A percentile compares a stretch with the other conserved stretches of the same genome.
These are phyloP conservation scores for Temnothorax nylanderi DNA, from an alignment of 1,140 invertebrate species.

Conservation along the genomic window DNA sequence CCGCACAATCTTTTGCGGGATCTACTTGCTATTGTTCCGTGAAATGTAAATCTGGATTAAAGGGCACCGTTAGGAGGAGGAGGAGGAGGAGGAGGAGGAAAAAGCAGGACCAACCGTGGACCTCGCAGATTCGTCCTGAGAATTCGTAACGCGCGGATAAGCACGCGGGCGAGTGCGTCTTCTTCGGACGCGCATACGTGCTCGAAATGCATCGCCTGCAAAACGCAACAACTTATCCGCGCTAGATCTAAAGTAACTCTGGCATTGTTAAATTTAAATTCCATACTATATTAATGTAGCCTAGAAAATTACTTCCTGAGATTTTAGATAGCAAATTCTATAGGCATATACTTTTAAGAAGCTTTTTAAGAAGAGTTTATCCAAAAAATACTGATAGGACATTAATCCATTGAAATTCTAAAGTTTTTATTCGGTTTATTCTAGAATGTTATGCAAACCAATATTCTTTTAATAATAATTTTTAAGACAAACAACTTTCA, in stretches of 20 bases:
- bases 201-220: conserved; percentile 27
- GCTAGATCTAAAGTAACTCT: conserved; percentile 22
- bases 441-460: not conserved
- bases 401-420: not conserved
- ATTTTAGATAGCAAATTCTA: not conserved
- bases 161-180: conserved; percentile 13
- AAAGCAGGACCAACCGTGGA: conserved; percentile 10
- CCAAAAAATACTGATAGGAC: not conserved
- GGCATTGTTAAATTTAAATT: conserved; percentile 31
- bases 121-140: conserved; percentile 61
- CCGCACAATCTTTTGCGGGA: conserved; percentile 46
- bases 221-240: conserved; percentile 15
- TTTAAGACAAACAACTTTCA: not conserved
- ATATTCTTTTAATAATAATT: not conserved
- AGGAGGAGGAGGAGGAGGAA: not conserved
- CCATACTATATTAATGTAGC: not conserved
- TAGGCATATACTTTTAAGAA: not conserved
- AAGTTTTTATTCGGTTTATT: not conserved
- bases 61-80: conserved; percentile 16
- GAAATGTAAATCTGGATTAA: conserved; percentile 73
- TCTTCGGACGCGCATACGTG: conserved; percentile 43
- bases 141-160: conserved; percentile 56
- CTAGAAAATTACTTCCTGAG: conserved; percentile 30
- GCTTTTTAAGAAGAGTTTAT: not conserved
- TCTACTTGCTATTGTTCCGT: conserved; percentile 60